Base-by-base conservation (phyloP, 2,888 invertebrate genomes). In the Chloromyia formosa region DNA sequence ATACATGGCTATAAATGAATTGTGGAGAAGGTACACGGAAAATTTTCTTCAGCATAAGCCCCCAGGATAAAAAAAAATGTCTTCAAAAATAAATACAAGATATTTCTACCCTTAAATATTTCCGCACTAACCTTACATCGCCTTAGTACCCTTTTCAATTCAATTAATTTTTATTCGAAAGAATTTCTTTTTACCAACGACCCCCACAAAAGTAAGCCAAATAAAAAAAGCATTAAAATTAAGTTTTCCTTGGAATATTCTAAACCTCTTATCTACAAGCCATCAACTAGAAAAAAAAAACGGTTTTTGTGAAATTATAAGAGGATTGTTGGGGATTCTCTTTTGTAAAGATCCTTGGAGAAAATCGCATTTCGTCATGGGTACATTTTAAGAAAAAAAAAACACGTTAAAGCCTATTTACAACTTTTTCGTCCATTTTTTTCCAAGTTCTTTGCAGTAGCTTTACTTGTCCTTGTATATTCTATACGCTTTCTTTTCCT, bases 241-340 rank as follows among this genome's bases (percentile, higher is more conserved):
- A 49, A 49, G 20, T 62, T 27, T 49, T 45, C 49, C 45, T 49
- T 1, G 10, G 22, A 58, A 58, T 71, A 56, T 42, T 14, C 10
- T 71, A 71, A 71, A 71, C 56, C 71, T 71, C 71, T 71, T 71
- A 71, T 22, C 54, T 53, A 18, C 54, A 23, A 12, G 54, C 54
- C 69, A n/a, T n/a, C n/a, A 35, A 35, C 2, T 18, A 71, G 40
- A 71, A 20, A 56, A 16, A 58, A 35, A 35, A 35, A 35, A 35
- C 7, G 27, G 27, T 71, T 71, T 71, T 71, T 40, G 40, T 56
- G 12, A 10, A 40, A 66, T 49, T 18, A 53, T 71, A 71, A 71
- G 71, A 71, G 71, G 71, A 71, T 71, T 71, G 56, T 40, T 35
- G 45, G 53, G 35, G 71, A 12, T n/a, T 56, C 35, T 71, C 40